Percentiles rank a stretch among this genome's conserved stretches.
phyloP scores from a whole-genome alignment of 2,113 vertebrate species.

The Mesoclemmys tuberculata region DNA sequence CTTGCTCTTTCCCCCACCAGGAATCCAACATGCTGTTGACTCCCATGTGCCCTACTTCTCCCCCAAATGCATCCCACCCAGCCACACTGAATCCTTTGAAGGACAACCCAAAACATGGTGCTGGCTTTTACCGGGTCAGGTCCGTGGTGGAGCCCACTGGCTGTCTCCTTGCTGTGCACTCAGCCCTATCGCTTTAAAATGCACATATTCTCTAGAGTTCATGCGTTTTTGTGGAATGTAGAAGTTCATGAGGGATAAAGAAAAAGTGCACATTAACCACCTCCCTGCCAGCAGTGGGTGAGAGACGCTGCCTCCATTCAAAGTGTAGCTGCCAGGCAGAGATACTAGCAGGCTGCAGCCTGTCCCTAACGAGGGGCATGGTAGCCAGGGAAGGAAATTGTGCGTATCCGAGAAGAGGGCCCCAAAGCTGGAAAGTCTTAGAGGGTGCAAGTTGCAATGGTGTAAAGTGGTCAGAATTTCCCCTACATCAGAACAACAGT shows the following conservation, averaged over 20 bases:
- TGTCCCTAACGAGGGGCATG: too few relatives aligned
- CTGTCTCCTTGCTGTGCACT: not conserved
- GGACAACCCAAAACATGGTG: not conserved
- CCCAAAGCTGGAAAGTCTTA: not conserved
- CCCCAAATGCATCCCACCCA: not conserved
- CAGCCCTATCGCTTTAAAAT: not conserved
- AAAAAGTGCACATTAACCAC: not conserved
- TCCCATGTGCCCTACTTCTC: not conserved
- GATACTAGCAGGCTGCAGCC: too few relatives aligned
- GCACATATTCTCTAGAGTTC: not conserved
- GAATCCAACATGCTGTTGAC: not conserved
- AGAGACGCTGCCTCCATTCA: not conserved
- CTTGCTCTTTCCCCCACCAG: not conserved
- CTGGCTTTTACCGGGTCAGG: not conserved
- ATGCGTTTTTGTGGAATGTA: accelerated
- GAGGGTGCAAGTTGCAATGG: not conserved
- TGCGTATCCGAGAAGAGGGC: not conserved
- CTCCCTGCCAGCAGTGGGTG: too few relatives aligned
- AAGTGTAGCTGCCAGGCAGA: not conserved
- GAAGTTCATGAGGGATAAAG: accelerated
- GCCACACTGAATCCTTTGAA: not conserved
- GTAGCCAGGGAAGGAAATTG: not conserved
- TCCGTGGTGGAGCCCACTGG: not conserved
- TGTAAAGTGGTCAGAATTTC: not conserved
- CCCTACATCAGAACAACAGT: not conserved